These are phyloP conservation scores for Muscicapa striata DNA, from an alignment of 2,797 vertebrate genomes.

Conservation along the genomic window DNA sequence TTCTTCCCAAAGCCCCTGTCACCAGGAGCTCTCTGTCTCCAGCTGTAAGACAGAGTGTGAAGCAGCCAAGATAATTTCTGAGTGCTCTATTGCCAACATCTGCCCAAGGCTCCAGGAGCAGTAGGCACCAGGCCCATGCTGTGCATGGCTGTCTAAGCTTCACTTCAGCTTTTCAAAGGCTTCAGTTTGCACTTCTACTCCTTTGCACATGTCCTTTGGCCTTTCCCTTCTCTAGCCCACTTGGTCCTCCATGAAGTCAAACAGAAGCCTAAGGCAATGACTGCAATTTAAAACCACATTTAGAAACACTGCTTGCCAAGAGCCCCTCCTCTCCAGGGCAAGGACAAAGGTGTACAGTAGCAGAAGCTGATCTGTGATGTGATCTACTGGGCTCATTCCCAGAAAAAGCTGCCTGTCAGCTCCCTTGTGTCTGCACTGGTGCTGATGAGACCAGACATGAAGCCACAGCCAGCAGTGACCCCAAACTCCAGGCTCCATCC, in stretches of 20 bases:
- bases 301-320: background rate
- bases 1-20: conserved; percentile 11
- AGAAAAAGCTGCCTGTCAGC: background rate
- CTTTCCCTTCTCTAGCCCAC: background rate
- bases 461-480: background rate
- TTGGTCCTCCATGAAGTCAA: background rate
- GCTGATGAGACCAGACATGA: background rate
- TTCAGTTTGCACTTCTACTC: background rate
- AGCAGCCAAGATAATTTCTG: background rate
- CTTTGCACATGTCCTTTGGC: background rate
- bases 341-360: background rate
- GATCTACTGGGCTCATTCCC: background rate
- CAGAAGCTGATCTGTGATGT: background rate
- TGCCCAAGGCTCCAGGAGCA: conserved; percentile 17
- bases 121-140: background rate
- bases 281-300: background rate
- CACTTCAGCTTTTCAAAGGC: background rate
- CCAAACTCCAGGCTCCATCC: background rate
- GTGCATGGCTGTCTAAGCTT: background rate
- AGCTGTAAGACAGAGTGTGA: background rate
- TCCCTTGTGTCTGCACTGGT: background rate
- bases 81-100: background rate
- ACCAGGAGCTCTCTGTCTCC: background rate
- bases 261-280: background rate
- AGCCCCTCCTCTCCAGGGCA: background rate